phyloP scores from a whole-genome alignment of 1,140 invertebrate species.

The Heterodera schachtii region DNA sequence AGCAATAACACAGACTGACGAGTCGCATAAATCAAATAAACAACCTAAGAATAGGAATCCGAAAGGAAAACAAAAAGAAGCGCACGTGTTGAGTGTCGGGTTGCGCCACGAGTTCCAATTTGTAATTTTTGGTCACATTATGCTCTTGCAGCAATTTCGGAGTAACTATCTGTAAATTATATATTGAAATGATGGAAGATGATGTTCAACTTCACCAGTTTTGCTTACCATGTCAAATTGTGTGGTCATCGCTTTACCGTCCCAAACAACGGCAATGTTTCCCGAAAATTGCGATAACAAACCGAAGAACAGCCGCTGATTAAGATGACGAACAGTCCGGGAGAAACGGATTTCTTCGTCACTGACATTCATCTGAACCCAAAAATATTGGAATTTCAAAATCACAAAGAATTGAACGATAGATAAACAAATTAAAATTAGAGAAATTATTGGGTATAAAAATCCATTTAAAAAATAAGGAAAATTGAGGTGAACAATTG shows the following conservation, averaged over 20 bases:
- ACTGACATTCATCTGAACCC: not conserved
- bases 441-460: too few species aligned
- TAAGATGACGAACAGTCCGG: slow-evolving; percentile 33
- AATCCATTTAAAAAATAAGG: too few species aligned
- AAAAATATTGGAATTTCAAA: not conserved
- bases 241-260: slow-evolving; percentile 31
- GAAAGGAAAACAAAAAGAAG: too few species aligned
- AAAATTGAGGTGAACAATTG: not conserved
- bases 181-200: not conserved
- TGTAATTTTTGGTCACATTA: slow-evolving; percentile 36
- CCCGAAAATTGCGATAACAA: slow-evolving; percentile 25
- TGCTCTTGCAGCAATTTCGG: slow-evolving; percentile 22
- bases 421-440: too few species aligned
- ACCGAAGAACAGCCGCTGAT: slow-evolving; percentile 40
- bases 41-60: not conserved
- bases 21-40: slow-evolving; percentile 33
- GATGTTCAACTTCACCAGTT: slow-evolving; percentile 12
- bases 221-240: slow-evolving; percentile 37
- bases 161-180: slow-evolving; percentile 23
- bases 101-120: slow-evolving; percentile 18
- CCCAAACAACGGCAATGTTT: slow-evolving; percentile 38
- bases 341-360: not conserved
- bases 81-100: slow-evolving; percentile 11
- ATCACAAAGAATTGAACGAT: too few species aligned
- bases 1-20: slow-evolving; percentile 30